Evolutionary conservation across 2,888 invertebrate species (phyloP), one percentile per base, ranked within the genome.

Genomic region (Taphrorychus bicolor): DNA sequence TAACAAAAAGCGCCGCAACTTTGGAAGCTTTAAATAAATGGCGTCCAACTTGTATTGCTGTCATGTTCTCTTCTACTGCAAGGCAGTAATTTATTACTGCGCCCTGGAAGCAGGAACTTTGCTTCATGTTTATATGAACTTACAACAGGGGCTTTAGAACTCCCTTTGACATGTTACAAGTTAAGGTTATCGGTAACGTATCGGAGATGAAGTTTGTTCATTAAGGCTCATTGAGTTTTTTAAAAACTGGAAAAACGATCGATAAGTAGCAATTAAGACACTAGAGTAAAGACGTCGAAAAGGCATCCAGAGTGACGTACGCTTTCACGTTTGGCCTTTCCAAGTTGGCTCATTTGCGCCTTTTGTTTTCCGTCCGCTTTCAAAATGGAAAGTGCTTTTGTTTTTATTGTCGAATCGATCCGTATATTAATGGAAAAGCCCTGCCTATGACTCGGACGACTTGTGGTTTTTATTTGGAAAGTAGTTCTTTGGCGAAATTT

Each of bases 401-500:
- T 17, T 45, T 45, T 17, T 17, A 17, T 45, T 45, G 17, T 45
- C 4, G 5, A 14, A 45, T 45, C 45, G 45, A 45, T 45, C 45
- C 45, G 45, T 16, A 14, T 45, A 45, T 45, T 45, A 45, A 45
- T 45, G 45, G 45, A 45, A 45, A 32, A 32, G 32, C 32, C 32
- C 32, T 32, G 32, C 11, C 7, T 32, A 7, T n/a, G n/a, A n/a
- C 9, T 32, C 32, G 7, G 32, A 7, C 11, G 32, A 9, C 11
- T 11, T 9, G 32, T 11, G 11, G 32, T 32, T 32, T 32, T 32
- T 32, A 7, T 32, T 32, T 32, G 9, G 11, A 32, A 32, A 32
- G 32, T 32, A 11, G 32, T 32, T 9, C 11, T 32, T 32, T 9
- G 32, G n/a, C n/a, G 3, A 32, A 32, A 11, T 32, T 32, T 32